Evolutionary conservation across 1,140 invertebrate species (phyloP), one percentile per base, ranked within the genome.

Genomic region (Zeugodacus cucurbitae): DNA sequence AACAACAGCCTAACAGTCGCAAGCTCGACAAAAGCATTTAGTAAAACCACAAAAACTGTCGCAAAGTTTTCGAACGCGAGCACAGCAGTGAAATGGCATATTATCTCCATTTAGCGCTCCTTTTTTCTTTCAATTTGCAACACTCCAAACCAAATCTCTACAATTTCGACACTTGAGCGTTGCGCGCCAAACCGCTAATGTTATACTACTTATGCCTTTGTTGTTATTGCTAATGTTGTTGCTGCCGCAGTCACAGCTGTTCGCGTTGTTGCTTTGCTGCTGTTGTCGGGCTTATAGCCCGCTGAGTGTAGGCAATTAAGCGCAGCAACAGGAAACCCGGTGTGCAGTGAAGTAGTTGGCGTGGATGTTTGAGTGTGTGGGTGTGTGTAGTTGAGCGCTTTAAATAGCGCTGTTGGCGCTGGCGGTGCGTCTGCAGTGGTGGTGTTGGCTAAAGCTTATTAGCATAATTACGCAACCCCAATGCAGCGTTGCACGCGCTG

Each of bases 111-210:
- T 82, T 26, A 26, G 58, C 26, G 44, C 41, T 82, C 8, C 22
- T 29, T 54, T 54, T 48, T 48, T 82, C 44, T 82, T 17, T 48
- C 14, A 20, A 41, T 22, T 74, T 74, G 32, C 32, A 17, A 22
- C 34, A 82, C 41, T 82, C 74, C 10, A 82, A 26, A 82, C 41
- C 11, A 82, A 82, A 48, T 82, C 74, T 48, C 10, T 7, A 22
- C 74, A 54, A 82, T 82, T 82, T 82, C 41, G 74, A 29, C 74
- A 48, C 41, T 82, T 78, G 44, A 82, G n/a, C 74, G n/a, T n/a
- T 82, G 22, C 41, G 22, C 17, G 26, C n/a, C n/a, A 82, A 82
- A 82, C 74, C 74, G 74, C 74, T 82, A 82, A 82, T 48, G 41
- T 48, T 48, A 82, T 48, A 82, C 67, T 32, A 14, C 64, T 37